A percentile compares a stretch with the other conserved stretches of the same genome.
phyloP scores from a whole-genome alignment of 2,888 invertebrate species.

The Drosophila kuntzei region DNA sequence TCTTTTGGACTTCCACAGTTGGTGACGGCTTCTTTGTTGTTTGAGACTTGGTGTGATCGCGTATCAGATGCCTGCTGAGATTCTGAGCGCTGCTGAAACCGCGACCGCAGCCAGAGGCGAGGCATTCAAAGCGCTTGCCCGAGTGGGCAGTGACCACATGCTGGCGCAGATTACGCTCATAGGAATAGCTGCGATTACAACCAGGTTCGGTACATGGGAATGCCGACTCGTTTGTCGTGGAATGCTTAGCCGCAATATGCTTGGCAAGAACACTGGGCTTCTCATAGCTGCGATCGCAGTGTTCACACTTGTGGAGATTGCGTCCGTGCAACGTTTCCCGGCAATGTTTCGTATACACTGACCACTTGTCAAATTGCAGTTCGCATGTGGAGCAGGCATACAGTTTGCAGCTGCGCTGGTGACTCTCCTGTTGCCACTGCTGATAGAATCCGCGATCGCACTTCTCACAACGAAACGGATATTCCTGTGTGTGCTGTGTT shows the following conservation, averaged over 20 bases:
- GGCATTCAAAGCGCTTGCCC: constrained; percentile 86
- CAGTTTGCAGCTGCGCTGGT: constrained; percentile 82
- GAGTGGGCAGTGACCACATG: constrained; percentile 87
- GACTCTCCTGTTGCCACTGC: constrained; percentile 86
- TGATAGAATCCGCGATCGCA: constrained; percentile 87
- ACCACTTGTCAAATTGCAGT: constrained; percentile 78
- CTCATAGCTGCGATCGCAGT: constrained; percentile 86
- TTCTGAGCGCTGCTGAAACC: constrained; percentile 80
- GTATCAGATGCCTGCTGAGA: constrained; percentile 68
- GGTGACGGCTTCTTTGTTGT: background rate
- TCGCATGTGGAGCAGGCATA: constrained; percentile 86
- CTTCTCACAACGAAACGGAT: constrained; percentile 86
- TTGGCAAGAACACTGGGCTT: constrained; percentile 86
- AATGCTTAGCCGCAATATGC: constrained; percentile 84
- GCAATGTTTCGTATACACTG: constrained; percentile 75
- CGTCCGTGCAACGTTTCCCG: constrained; percentile 83
- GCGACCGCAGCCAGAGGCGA: constrained; percentile 73
- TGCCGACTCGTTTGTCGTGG: constrained; percentile 21
- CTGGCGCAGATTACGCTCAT: constrained; percentile 87
- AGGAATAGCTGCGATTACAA: constrained; percentile 86
- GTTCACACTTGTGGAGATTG: constrained; percentile 86
- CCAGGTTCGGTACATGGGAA: constrained; percentile 83
- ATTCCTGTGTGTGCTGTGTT: constrained; percentile 86
- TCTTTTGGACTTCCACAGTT: background rate
- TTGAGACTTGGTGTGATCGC: constrained; percentile 58